Evolutionary conservation across 2,888 invertebrate species (phyloP).

Genomic region (Noctua janthe): DNA sequence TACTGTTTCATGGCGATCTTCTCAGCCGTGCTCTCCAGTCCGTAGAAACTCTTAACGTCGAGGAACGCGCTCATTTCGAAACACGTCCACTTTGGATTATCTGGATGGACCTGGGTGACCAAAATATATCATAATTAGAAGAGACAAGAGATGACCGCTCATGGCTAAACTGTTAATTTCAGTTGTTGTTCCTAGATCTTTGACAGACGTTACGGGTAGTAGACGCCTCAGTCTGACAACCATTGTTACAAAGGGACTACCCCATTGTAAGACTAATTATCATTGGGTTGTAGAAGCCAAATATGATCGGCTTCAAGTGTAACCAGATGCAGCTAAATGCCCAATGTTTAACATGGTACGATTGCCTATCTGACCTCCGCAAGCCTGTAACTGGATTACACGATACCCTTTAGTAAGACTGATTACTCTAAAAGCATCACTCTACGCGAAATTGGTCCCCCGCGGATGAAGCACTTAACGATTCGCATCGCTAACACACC

Average conservation of each 20-base stretch:
- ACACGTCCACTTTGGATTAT: slow-evolving; percentile 98
- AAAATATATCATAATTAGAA: not conserved
- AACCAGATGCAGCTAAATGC: not conserved
- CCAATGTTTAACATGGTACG: not conserved
- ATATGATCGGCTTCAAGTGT: not conserved
- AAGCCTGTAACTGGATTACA: not conserved
- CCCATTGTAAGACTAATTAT: not conserved
- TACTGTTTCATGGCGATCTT: slow-evolving; percentile 99
- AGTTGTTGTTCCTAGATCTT: not conserved
- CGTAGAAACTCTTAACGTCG: slow-evolving; percentile 98
- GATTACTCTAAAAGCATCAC: slow-evolving; percentile 12
- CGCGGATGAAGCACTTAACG: slow-evolving; percentile 10
- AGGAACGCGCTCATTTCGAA: slow-evolving; percentile 98
- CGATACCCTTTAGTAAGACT: not conserved
- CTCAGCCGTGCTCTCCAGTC: slow-evolving; percentile 98
- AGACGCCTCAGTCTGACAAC: not conserved
- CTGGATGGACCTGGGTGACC: slow-evolving; percentile 94
- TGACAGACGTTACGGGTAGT: not conserved
- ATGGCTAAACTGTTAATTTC: not conserved
- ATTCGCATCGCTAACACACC: slow-evolving; percentile 18
- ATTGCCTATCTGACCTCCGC: not conserved
- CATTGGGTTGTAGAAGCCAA: not conserved
- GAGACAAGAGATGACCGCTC: not conserved
- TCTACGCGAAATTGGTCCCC: slow-evolving; percentile 22
- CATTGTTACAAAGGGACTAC: not conserved